phyloP scores from a whole-genome alignment of 2,113 vertebrate species.

The Pitta sordida region DNA sequence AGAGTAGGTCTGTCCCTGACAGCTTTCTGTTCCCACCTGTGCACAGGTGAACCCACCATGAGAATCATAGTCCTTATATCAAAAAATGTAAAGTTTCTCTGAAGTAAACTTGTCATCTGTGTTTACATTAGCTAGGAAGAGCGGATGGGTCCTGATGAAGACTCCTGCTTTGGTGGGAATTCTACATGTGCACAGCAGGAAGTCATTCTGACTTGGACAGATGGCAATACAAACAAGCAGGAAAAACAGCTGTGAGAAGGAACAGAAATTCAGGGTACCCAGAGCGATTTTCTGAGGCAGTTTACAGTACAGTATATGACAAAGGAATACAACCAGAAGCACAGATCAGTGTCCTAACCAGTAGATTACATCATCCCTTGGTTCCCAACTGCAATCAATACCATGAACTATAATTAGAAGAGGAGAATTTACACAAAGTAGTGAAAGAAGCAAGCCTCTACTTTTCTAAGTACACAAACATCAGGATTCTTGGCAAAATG shows the following conservation, averaged over 20 bases:
- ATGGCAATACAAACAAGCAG: accelerated
- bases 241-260: neutral
- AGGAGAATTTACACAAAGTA: neutral
- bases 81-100: neutral
- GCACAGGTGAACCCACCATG: neutral
- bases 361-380: neutral
- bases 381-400: neutral
- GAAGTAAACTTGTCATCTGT: neutral
- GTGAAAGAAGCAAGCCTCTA: neutral
- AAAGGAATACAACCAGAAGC: neutral
- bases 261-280: neutral
- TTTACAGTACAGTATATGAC: neutral
- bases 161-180: neutral
- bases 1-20: neutral
- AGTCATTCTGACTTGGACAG: neutral
- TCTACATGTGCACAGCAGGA: neutral
- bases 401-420: neutral
- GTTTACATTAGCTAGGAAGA: neutral
- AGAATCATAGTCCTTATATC: neutral
- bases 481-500: neutral
- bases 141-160: neutral
- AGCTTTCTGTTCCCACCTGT: neutral
- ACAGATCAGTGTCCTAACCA: neutral
- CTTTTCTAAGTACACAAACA: neutral
- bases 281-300: neutral